These are phyloP conservation scores for Epinephelus malabaricus DNA, from an alignment of 2,797 vertebrate species.

Conservation along the genomic window DNA sequence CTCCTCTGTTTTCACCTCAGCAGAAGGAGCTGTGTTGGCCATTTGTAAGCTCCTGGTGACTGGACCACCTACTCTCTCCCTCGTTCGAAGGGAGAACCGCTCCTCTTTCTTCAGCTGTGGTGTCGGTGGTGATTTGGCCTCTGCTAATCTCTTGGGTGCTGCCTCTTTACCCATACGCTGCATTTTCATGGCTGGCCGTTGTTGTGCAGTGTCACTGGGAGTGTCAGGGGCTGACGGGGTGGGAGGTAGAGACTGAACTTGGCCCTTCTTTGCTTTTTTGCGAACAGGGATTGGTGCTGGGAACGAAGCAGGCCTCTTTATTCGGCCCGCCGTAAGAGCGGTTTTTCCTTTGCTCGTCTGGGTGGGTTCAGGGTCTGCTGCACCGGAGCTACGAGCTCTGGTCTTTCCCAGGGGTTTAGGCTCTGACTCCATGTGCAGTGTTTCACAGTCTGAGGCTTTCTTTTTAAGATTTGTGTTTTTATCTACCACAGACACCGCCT, in stretches of 20 bases:
- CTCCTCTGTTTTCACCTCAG: constrained; percentile 90
- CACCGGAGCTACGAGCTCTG: constrained; percentile 90
- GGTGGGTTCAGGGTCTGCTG: constrained; percentile 70
- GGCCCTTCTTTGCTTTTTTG: constrained; percentile 86
- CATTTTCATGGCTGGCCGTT: constrained; percentile 85
- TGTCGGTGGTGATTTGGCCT: constrained; percentile 80
- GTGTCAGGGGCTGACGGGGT: constrained; percentile 73
- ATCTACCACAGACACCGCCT: constrained; percentile 74
- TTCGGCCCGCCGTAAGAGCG: constrained; percentile 68
- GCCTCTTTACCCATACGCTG: constrained; percentile 84
- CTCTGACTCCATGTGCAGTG: constrained; percentile 85
- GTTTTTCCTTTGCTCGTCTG: constrained; percentile 83
- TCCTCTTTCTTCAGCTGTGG: constrained; percentile 89
- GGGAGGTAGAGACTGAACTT: constrained; percentile 70
- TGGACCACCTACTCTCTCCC: constrained; percentile 92
- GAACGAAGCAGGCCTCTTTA: constrained; percentile 79
- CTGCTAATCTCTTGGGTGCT: constrained; percentile 85
- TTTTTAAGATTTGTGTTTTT: constrained; percentile 87
- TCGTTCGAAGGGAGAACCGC: constrained; percentile 88
- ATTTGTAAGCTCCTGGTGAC: constrained; percentile 95
- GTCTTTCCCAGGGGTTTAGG: constrained; percentile 92
- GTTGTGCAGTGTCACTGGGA: constrained; percentile 79
- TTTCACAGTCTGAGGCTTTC: constrained; percentile 88
- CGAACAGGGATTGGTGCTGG: constrained; percentile 58
- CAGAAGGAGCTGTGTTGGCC: constrained; percentile 82